Conservation (phyloP, 2,113 vertebrate species). For the Eurypyga helias region DNA sequence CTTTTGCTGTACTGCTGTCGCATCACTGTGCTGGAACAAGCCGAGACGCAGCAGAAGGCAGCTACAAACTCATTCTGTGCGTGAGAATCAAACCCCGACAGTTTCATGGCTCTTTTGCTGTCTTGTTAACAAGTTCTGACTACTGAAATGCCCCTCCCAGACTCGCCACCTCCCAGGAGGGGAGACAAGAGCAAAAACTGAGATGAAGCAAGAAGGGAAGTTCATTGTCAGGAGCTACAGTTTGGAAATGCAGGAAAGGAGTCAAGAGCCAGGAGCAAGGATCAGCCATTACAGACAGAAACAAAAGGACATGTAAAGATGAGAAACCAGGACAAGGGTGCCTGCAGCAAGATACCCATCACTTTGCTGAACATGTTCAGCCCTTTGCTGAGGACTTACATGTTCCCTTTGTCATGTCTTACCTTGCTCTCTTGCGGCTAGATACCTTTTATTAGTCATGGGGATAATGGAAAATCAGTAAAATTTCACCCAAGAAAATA, state of each 20-base stretch:
- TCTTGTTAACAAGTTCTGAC: not conserved
- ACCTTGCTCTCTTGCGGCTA: not conserved
- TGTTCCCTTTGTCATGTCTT: no score
- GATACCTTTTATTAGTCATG: not conserved
- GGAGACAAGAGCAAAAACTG: not conserved
- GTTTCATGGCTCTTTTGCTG: not conserved
- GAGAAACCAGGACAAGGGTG: not conserved
- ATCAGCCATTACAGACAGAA: not conserved
- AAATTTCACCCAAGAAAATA: not conserved
- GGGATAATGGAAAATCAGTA: not conserved
- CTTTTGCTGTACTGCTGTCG: not conserved
- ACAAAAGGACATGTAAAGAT: not conserved
- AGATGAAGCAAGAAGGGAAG: not conserved
- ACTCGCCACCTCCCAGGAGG: not conserved
- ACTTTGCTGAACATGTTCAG: not conserved
- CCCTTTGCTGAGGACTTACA: not conserved
- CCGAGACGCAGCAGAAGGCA: not conserved
- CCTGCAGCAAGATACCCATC: fast-evolving
- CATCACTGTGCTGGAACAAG: not conserved
- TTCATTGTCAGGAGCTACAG: not conserved
- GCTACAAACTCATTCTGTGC: not conserved
- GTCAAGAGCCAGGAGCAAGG: not conserved
- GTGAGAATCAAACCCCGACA: not conserved
- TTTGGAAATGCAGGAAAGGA: not conserved
- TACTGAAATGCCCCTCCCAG: not conserved